phyloP scores from a whole-genome alignment of 2,797 vertebrate genomes.

The Chlorospingus flavigularis region DNA sequence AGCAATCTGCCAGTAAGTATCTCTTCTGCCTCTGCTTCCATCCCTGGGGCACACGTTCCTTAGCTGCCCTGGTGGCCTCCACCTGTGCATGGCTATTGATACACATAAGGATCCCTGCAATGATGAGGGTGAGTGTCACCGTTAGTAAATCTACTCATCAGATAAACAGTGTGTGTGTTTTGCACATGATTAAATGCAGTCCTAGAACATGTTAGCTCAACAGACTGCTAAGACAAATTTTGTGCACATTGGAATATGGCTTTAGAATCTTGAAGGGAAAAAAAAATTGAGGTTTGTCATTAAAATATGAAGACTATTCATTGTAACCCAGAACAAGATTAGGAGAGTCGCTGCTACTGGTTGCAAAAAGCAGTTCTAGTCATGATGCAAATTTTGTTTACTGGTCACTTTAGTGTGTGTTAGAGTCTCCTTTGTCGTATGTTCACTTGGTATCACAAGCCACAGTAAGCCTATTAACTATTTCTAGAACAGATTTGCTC shows the following conservation, averaged over 20 bases:
- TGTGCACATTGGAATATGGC: neutral
- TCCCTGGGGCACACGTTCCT: rapidly evolving
- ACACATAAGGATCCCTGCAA: rapidly evolving
- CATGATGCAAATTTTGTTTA: neutral
- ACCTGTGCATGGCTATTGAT: rapidly evolving
- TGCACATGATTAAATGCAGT: neutral
- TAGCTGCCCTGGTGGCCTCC: neutral
- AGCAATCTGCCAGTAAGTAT: neutral
- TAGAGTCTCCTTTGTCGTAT: neutral
- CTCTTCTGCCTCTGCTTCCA: rapidly evolving
- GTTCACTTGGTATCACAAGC: neutral
- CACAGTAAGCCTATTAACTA: neutral
- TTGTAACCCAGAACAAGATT: neutral
- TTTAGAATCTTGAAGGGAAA: neutral
- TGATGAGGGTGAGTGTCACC: neutral
- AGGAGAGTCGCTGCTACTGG: neutral
- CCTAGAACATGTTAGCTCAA: neutral
- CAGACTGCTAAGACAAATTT: neutral
- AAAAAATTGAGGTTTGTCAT: neutral
- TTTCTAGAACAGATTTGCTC: neutral
- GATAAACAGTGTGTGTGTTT: neutral
- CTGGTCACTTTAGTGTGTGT: neutral
- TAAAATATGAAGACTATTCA: neutral
- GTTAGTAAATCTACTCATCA: neutral
- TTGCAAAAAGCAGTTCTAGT: neutral